These are phyloP conservation scores for Pseudotriccus pelzelni DNA, from an alignment of 2,797 vertebrate species.

Conservation along the genomic window DNA sequence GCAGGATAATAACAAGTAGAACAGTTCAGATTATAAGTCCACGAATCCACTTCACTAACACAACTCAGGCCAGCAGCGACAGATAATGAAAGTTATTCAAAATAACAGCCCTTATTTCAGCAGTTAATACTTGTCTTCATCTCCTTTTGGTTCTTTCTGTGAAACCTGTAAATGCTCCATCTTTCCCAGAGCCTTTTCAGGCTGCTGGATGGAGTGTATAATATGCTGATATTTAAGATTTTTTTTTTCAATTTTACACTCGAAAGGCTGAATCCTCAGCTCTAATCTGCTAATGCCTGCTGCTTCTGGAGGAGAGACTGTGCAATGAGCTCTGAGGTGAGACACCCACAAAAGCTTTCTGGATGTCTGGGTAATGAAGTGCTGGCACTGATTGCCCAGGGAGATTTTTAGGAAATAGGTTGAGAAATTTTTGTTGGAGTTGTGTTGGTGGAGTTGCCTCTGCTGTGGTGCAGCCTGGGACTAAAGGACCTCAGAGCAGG, in stretches of 20 bases:
- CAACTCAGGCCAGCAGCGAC: neutral
- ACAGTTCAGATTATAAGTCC: neutral
- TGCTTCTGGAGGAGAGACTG: neutral
- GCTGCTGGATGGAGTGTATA: neutral
- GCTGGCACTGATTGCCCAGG: neutral
- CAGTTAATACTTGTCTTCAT: neutral
- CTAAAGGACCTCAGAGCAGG: neutral
- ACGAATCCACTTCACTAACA: neutral
- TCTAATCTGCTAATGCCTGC: neutral
- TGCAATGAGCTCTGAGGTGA: neutral
- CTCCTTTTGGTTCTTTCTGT: neutral
- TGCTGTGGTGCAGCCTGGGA: neutral
- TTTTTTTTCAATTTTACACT: neutral
- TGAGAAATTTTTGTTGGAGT: neutral
- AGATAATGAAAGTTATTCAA: neutral
- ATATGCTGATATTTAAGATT: neutral
- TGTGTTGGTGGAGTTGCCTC: neutral
- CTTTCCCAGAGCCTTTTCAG: neutral
- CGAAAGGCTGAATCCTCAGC: neutral
- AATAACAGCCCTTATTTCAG: conserved; percentile 7
- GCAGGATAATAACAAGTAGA: neutral
- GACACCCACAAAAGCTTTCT: neutral
- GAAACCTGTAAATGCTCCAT: neutral
- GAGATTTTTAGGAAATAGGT: neutral
- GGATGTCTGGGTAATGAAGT: neutral